A percentile compares a stretch with the other conserved stretches of the same genome.
Evolutionary conservation across 2,888 invertebrate genomes (phyloP).

Genomic region (Ichneumon xanthorius): DNA sequence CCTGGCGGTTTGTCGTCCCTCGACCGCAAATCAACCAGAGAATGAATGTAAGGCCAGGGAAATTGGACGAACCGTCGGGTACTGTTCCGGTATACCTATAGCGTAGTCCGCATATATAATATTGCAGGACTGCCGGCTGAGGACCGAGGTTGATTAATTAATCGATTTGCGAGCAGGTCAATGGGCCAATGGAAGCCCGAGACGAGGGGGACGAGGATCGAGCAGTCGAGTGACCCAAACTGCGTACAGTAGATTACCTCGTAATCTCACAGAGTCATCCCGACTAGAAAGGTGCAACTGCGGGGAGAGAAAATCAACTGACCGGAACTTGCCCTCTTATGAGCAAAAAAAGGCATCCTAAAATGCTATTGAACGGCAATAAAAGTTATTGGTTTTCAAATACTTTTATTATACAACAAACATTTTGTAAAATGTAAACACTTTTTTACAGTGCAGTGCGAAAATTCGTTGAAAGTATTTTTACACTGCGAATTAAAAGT

Average conservation of each 20-base stretch:
- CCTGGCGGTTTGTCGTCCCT: constrained; percentile 20
- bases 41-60: constrained; percentile 24
- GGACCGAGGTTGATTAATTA: constrained; percentile 36
- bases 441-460: too few species aligned
- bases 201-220: neutral
- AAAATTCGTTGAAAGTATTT: too few species aligned
- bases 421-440: too few species aligned
- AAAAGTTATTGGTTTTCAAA: too few species aligned
- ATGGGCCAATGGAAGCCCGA: constrained; percentile 29
- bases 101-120: neutral
- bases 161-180: constrained; percentile 29
- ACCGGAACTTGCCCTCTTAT: neutral
- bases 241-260: neutral
- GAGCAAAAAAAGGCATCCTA: neutral
- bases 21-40: constrained; percentile 12
- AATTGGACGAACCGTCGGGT: constrained; percentile 36
- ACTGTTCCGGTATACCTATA: neutral
- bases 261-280: neutral
- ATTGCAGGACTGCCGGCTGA: constrained; percentile 13
- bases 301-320: neutral
- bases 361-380: too few species aligned
- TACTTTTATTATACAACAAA: too few species aligned
- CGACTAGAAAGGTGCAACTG: neutral
- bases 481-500: too few species aligned
- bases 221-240: neutral